Evolutionary conservation across 2,113 vertebrate genomes (phyloP), one percentile per base, ranked within the genome.

Genomic region (Nannospalax galili): DNA sequence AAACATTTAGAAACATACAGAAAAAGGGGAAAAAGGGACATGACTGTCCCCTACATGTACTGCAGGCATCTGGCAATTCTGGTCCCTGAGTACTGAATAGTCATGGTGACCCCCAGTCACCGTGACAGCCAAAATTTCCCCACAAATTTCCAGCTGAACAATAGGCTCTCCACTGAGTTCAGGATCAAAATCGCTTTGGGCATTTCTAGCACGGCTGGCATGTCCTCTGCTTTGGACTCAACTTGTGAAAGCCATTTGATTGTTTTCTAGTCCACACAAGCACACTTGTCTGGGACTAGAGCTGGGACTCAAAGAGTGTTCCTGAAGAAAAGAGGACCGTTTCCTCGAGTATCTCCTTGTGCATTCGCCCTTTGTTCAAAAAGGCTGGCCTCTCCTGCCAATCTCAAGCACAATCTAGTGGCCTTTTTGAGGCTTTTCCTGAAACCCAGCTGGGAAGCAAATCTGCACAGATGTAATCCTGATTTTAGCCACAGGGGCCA

Each of bases 381-480:
- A 91, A 78, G 26, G 28, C 72, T 72, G 90, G 69, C 37, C 60
- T 74, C 0, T 19, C 42, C 70, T 88, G 88, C 74, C 92, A 95
- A 62, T 93, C 90, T 93, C 30, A 3, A 70, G 32, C 78, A 88
- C 91, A 82, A 52, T 88, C 60, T 45, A 24, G n/a, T 37, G 78
- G 72, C 45, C 88, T 92, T 88, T 82, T 19, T 81, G 88, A 96
- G 79, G 28, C 69, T 92, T 62, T 95, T n/a, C 67, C 90, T 40
- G 94, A 92, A 91, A 92, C 58, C 67, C 84, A 96, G 80, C 88
- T 92, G 93, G 65, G 78, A 94, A 96, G 40, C 85, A 92, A 93
- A 94, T 97, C 88, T 67, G 84, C 20, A 48, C 26, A 96, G 93
- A 90, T 92, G 58, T 94, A 90, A 96, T 94, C 88, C 92, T 85